Conservation (phyloP, 1,140 invertebrate species). For the Condylostylus longicornis region DNA sequence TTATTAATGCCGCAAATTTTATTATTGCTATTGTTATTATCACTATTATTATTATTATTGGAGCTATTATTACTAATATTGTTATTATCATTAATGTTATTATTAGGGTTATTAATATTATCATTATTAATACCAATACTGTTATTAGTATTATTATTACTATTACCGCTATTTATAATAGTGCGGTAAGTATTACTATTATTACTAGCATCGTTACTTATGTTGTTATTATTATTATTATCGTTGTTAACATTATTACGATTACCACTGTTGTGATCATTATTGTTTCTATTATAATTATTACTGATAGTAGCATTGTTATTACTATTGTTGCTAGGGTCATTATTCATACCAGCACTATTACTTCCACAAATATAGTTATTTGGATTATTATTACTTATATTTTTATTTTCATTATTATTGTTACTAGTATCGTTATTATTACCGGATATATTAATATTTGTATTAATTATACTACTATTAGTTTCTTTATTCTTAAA, state of each 20-base stretch:
- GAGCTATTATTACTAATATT: conserved; percentile 3
- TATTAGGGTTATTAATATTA: neutral
- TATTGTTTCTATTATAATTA: no score
- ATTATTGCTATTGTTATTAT: neutral
- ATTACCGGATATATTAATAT: no score
- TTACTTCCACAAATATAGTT: no score
- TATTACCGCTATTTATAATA: neutral
- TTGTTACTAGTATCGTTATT: no score
- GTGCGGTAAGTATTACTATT: conserved; percentile 3
- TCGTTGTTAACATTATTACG: neutral
- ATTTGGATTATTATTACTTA: no score
- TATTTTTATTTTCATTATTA: no score
- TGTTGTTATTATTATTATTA: neutral
- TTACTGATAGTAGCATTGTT: no score
- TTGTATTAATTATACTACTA: no score
- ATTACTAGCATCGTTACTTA: neutral
- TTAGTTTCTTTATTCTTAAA: no score
- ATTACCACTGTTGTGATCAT: no score
- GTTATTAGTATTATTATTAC: conserved; percentile 1
- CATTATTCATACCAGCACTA: no score
- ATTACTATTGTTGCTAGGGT: no score
- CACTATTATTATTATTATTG: neutral
- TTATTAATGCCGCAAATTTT: neutral
- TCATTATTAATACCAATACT: neutral
- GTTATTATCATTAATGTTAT: neutral